These are phyloP conservation scores for Drosophila tristis DNA, from an alignment of 1,140 invertebrate species.

Conservation along the genomic window DNA sequence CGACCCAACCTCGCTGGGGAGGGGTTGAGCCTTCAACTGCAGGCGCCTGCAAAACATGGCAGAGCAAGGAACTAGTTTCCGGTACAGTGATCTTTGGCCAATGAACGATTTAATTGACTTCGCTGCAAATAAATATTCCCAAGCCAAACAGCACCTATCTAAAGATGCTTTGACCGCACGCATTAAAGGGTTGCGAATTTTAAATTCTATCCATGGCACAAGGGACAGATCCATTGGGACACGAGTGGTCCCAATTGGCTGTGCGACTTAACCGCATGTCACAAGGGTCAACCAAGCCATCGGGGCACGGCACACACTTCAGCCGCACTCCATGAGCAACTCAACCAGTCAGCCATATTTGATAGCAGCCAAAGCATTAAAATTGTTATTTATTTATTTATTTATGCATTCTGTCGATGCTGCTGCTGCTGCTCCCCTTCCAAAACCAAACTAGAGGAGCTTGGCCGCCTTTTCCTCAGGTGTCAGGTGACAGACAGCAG, in stretches of 20 bases:
- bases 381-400: slow-evolving; percentile 71
- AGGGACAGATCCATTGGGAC: too few relatives aligned
- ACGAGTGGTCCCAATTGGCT: background rate
- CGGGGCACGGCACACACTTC: background rate
- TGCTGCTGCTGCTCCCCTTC: background rate
- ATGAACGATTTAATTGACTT: too few relatives aligned
- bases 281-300: slow-evolving; percentile 34
- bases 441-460: background rate
- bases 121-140: too few relatives aligned
- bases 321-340: too few relatives aligned
- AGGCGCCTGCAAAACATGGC: background rate
- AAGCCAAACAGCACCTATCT: background rate
- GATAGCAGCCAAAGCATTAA: slow-evolving; percentile 24
- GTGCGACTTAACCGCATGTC: background rate
- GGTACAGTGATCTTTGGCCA: too few relatives aligned
- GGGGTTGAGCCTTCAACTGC: slow-evolving; percentile 13
- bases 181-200: background rate
- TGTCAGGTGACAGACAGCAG: slow-evolving; percentile 1
- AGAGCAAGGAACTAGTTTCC: too few relatives aligned
- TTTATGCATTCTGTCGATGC: slow-evolving; percentile 39
- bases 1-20: background rate
- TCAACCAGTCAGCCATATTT: slow-evolving; percentile 1
- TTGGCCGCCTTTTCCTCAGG: background rate
- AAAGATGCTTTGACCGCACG: too few relatives aligned
- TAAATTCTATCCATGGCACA: too few relatives aligned